Base-by-base conservation (phyloP, 2,797 vertebrate genomes). In the Enteromius afrohamiltoni region DNA sequence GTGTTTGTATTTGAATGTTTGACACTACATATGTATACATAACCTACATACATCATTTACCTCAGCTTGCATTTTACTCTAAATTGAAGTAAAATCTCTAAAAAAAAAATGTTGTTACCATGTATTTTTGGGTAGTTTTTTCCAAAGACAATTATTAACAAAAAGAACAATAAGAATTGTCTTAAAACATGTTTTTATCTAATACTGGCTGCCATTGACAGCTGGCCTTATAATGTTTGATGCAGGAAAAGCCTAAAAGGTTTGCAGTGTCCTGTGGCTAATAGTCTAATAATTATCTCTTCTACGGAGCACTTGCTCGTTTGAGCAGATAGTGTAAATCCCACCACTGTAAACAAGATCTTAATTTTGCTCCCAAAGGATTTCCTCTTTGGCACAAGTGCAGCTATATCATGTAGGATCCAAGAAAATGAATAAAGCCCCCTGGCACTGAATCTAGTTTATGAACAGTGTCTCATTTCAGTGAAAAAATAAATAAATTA, bases 261-360 rank as follows among this genome's bases (percentile, higher is more conserved):
- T 70, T 83, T 65, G 47, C 64, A 62, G 58, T 64, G 77, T 77
- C 83, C 51, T 69, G 65, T 73, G 60, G 40, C 62, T 69, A 81
- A 87, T 86, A 80, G 83, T 88, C 64, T 77, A 79, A 51, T 84
- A 80, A 77, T 84, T 77, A 82, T 84, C 75, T 71, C 55, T 81
- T 85, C 68, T 79, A 37, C 40, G 47, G 82, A 40, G 83, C 62
- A 68, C 49, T 80, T 84, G 67, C 69, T 82, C 31, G 84, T 80
- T 87, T 73, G 42, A 76, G 60, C 60, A 6, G 40, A 84, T 79
- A 69, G 79, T 75, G 78, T 85, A 69, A 80, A 79, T 86, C 75
- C 71, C 77, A 84, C 42, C 49, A 82, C 83, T 77, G 47, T 77
- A 89, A 84, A 79, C 83, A 86, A 14, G 51, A 55, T 77, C 70